Base-by-base conservation (phyloP, 2,113 vertebrate species). In the Macquaria ambigua region DNA sequence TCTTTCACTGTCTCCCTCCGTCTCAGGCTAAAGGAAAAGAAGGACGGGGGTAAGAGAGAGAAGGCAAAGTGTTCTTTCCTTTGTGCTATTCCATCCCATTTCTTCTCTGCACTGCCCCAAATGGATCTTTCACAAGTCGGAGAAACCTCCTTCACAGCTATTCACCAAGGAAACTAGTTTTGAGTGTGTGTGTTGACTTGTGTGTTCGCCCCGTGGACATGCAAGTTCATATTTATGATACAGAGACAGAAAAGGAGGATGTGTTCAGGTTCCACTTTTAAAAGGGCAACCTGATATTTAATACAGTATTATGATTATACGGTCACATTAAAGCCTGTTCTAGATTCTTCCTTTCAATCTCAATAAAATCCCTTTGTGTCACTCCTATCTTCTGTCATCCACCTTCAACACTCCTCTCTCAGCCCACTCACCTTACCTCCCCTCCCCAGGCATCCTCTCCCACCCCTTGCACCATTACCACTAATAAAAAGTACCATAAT, bases 11-110 rank as follows among this genome's bases (percentile, higher is more conserved):
- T 70, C 70, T 89, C 58, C 41, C 39, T 80, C 43, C 2, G 0
- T 68, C 64, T 73, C 72, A 68, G 71, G 82, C 70, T 71, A 25
- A 69, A 83, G 73, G 25, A 74, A 59, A 25, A 48, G 39, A 8
- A n/a, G 55, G 25, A 2, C 9, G 48, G 55, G 41, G 74, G 4
- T 18, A 10, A 25, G 46, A 58, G 73, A 79, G 73, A 76, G 67
- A 64, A 34, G 34, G 50, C 34, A 78, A 80, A 73, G 82, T 72
- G 81, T 84, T 82, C 84, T 75, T 77, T 82, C 82, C 73, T 89
- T 93, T 93, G 78, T 90, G 70, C 48, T 28, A 71, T 74, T 91
- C 84, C 78, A 83, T 92, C 77, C 70, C 37, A 77, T 91, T 91
- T 85, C 34, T 80, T 81, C 71, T 69, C 58, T 72, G 41, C 75